phyloP scores from a whole-genome alignment of 2,888 invertebrate species.

The Aplocera efformata region DNA sequence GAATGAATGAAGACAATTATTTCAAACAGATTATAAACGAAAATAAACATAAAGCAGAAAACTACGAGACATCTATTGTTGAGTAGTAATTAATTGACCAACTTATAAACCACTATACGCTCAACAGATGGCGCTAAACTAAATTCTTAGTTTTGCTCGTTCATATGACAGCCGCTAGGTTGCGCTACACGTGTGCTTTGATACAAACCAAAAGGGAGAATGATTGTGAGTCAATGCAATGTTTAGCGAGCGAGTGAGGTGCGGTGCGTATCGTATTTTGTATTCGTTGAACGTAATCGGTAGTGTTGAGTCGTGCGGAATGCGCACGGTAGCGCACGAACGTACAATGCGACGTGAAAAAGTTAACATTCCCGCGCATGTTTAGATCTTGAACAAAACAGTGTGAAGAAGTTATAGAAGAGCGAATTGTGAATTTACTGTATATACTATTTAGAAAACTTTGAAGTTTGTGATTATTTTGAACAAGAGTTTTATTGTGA shows the following conservation, averaged over 20 bases:
- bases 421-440: slow-evolving; percentile 58
- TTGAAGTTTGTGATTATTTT: slow-evolving; percentile 45
- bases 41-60: neutral
- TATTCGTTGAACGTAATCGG: slow-evolving; percentile 67
- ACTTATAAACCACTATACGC: neutral
- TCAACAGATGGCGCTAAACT: slow-evolving; percentile 31
- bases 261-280: slow-evolving; percentile 48
- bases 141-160: neutral
- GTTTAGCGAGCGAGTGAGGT: slow-evolving; percentile 2
- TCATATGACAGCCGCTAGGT: slow-evolving; percentile 36
- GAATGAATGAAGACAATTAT: slow-evolving; percentile 1
- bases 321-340: slow-evolving; percentile 55
- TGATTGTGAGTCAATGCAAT: neutral
- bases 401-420: slow-evolving; percentile 56
- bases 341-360: slow-evolving; percentile 63
- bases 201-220: neutral
- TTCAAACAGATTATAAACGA: slow-evolving; percentile 1
- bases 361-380: slow-evolving; percentile 60
- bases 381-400: slow-evolving; percentile 57
- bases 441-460: slow-evolving; percentile 48
- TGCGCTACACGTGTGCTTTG: slow-evolving; percentile 24
- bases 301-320: slow-evolving; percentile 57
- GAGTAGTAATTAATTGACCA: slow-evolving; percentile 20
- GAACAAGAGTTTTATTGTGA: slow-evolving; percentile 46
- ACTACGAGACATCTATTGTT: slow-evolving; percentile 33